These are phyloP conservation scores for Pocillopora grandis DNA, from an alignment of 92 coral and sea anemone species.

Conservation along the genomic window DNA sequence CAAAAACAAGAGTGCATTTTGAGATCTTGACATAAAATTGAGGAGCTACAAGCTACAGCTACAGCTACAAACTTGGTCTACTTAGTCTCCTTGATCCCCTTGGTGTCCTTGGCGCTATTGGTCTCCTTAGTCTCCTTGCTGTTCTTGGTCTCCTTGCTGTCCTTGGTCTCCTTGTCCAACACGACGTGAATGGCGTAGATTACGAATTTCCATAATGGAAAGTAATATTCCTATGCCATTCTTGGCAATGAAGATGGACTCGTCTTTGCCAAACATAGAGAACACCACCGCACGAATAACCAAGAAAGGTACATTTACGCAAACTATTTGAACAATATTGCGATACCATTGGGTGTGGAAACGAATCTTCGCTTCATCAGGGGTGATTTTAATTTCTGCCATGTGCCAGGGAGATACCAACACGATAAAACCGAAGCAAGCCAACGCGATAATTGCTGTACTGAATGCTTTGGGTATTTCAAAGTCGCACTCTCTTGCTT, in stretches of 20 bases:
- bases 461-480: not conserved
- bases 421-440: conserved; percentile 27
- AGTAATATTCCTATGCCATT: conserved; percentile 11
- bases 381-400: conserved; percentile 16
- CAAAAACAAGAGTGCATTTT: too few relatives aligned
- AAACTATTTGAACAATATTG: not conserved
- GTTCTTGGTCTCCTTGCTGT: too few relatives aligned
- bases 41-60: not conserved
- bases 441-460: conserved; percentile 30
- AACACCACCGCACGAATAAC: conserved; percentile 38
- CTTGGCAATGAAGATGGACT: conserved; percentile 55
- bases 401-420: conserved; percentile 37
- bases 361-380: not conserved
- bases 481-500: conserved; percentile 3
- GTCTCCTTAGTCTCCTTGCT: too few relatives aligned
- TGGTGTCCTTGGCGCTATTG: too few relatives aligned
- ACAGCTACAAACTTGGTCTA: too few relatives aligned
- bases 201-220: not conserved
- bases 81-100: too few relatives aligned
- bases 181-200: too few relatives aligned
- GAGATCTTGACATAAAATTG: too few relatives aligned
- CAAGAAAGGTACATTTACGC: conserved; percentile 36
- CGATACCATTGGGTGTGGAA: not conserved
- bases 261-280: conserved; percentile 31
- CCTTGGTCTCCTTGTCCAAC: too few relatives aligned